These are phyloP conservation scores for Rhadinocentrus ornatus DNA, from an alignment of 2,797 vertebrate species.

Conservation along the genomic window DNA sequence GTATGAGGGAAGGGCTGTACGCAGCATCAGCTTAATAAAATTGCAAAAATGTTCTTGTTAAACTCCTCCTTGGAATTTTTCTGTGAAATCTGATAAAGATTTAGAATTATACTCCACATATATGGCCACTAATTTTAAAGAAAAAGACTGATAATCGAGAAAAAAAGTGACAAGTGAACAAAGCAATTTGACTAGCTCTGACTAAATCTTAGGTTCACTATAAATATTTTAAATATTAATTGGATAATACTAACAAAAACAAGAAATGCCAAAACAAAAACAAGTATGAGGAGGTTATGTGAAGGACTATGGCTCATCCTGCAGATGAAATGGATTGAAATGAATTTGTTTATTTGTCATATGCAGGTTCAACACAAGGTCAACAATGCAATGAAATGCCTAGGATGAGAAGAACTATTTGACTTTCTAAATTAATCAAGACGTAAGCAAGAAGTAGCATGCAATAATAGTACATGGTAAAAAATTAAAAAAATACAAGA, in stretches of 20 bases:
- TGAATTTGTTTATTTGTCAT: no score
- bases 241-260: neutral
- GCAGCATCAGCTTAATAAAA: neutral
- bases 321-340: no score
- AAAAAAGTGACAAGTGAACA: neutral
- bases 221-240: neutral
- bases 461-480: no score
- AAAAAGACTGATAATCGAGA: neutral
- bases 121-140: neutral
- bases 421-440: no score
- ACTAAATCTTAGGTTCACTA: neutral
- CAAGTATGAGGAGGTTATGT: neutral
- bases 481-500: no score
- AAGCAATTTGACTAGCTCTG: neutral
- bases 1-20: neutral
- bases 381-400: no score
- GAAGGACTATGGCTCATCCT: neutral
- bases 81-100: neutral
- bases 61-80: neutral
- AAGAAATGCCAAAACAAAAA: neutral
- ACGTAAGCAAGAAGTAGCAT: no score
- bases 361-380: no score
- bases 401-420: no score
- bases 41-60: neutral
- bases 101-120: neutral